Evolutionary conservation across 1,140 invertebrate genomes (phyloP), one percentile per base, ranked within the genome.

Genomic region (Chionoecetes opilio): DNA sequence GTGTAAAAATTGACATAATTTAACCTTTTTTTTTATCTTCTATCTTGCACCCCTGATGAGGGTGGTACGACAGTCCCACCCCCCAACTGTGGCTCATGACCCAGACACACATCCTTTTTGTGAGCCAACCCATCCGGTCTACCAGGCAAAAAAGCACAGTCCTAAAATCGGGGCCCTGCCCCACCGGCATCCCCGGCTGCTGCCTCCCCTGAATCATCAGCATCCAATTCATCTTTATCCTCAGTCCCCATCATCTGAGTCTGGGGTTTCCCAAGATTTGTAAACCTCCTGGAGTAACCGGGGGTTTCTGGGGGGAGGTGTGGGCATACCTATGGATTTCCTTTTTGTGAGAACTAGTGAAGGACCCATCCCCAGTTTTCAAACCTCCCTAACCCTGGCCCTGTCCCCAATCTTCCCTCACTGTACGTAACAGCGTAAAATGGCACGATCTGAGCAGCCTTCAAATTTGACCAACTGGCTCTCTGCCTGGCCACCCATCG

Each of bases 61-160:
- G 85, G n/a, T 97, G 98, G 96, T 96, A 98, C 85, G 98, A 98
- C 95, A 98, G 97, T 94, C 97, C 98, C 1, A 97, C 53, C 97
- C 97, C 41, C 97, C 97, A 92, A 97, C 97, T 82, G 98, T 98
- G 98, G 97, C 98, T 34, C 98, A 97, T 96, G 98, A 98, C 96
- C 97, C 97, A 0, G 98, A 98, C 93, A 97, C 98, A 29, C 97
- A 97, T 31, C 97, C 98, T 17, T 97, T 98, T 29, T 97, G 98
- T 6, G 97, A 97, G 96, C 97, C 98, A 96, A 98, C 98, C 38
- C 98, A 98, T 93, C 97, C 97, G 85, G 98, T 98, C 46, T 98
- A 98, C 97, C 97, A 98, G 96, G 97, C 97, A 3, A 98, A 98
- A 96, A 98, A 98, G 97, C 97, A 98, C 96, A 91, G 91, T 53